phyloP scores from a whole-genome alignment of 2,113 vertebrate genomes.

The Lophochroa leadbeateri region DNA sequence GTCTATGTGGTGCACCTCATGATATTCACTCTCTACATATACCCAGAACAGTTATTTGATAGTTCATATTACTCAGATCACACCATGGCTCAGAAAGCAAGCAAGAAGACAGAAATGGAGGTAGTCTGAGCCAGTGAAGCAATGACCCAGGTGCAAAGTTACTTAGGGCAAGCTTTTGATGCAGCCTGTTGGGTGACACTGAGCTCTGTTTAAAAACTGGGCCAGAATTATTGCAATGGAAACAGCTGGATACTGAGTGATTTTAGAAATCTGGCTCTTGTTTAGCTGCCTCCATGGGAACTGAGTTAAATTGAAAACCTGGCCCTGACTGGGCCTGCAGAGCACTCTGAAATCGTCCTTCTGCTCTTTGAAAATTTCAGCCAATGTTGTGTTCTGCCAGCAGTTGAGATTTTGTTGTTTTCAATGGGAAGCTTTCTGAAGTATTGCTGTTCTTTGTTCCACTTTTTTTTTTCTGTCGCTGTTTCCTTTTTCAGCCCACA shows the following conservation, averaged over 20 bases:
- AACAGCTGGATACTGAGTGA: slow-evolving; percentile 23
- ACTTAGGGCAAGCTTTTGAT: neutral
- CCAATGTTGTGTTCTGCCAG: neutral
- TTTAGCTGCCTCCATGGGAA: slow-evolving; percentile 28
- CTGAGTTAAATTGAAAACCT: slow-evolving; percentile 38
- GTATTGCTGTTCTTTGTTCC: neutral
- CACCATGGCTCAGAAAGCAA: neutral
- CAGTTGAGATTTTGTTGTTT: neutral
- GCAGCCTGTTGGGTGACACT: neutral
- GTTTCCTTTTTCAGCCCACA: slow-evolving; percentile 4
- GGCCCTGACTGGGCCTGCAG: neutral
- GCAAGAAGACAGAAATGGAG: neutral
- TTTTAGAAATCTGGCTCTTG: slow-evolving; percentile 34
- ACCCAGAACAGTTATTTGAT: neutral
- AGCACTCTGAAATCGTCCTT: slow-evolving; percentile 11
- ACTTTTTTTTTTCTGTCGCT: neutral
- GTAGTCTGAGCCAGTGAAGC: neutral
- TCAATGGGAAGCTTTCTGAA: neutral
- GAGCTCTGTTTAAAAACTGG: neutral
- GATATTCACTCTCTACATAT: neutral
- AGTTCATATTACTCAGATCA: neutral
- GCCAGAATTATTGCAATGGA: neutral
- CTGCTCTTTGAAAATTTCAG: slow-evolving; percentile 29
- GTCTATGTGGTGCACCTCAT: neutral
- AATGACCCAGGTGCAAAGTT: neutral